Evolutionary conservation across 35 echinoderm and acorn worm genomes (phyloP), one percentile per base, ranked within the genome.

Genomic region (Apostichopus californicus): DNA sequence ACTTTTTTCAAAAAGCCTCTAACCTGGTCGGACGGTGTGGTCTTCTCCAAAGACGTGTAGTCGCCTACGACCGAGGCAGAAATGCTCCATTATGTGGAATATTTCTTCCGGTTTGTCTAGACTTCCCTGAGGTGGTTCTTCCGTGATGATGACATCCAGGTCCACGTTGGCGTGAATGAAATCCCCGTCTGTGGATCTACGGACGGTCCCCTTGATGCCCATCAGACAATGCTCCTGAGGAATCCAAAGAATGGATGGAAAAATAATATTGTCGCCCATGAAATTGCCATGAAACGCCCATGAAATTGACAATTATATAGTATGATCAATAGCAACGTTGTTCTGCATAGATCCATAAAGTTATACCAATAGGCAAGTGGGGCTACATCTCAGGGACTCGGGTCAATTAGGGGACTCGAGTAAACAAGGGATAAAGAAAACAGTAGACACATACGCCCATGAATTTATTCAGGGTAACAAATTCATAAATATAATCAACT

Each of bases 81-180:
- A 98, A 71, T 98, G 97, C 89, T 98, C 94, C 52, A 98, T 96
- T 57, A 98, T 94, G 68, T 98, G 94, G 81, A 98, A 98, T 25
- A 98, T 98, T 56, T 98, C 97, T 79, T 96, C 94, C 1, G 97
- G 97, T 92, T 98, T 98, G 17, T 96, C 93, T 11, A 98, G 78
- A 78, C 79, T 94, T 11, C 97, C 97, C 18, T 94, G 77, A n/a
- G 94, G 90, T 25, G 93, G 95, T 90, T 98, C 93, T 73, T 98
- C 97, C 0, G 93, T 93, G 75, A 98, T 98, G 78, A 98, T 96
- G 17, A 98, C 97, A 73, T 98, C 97, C 9, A 98, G 82, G 90
- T 98, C 97, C 9, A 98, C 93, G 60, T 98, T 98, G 9, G 97
- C 97, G 54, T 98, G 97, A 63, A 98, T 98, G 91, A 98, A 98